phyloP scores from a whole-genome alignment of 2,113 vertebrate genomes.

The Catharus fuscescens region DNA sequence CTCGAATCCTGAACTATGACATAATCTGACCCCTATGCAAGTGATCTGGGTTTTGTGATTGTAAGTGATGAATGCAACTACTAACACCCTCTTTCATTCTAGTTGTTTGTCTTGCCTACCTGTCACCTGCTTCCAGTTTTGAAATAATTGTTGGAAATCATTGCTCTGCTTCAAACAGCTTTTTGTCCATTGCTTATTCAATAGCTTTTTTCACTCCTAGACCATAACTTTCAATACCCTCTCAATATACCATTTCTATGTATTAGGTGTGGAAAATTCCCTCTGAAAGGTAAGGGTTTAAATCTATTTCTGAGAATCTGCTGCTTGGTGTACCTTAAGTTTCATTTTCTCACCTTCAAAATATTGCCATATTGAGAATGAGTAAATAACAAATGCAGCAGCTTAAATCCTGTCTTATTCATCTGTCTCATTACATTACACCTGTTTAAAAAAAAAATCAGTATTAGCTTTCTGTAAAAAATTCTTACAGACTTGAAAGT shows the following conservation, averaged over 20 bases:
- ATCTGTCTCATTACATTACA: background rate
- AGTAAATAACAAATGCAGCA: background rate
- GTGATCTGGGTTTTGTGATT: background rate
- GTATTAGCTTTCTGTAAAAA: background rate
- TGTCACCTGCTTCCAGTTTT: background rate
- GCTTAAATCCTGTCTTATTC: background rate
- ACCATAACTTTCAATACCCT: background rate
- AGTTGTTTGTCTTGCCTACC: background rate
- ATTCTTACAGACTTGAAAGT: background rate
- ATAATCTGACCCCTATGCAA: background rate
- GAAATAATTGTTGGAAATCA: background rate
- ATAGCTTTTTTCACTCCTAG: background rate
- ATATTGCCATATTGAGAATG: background rate
- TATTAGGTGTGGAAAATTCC: background rate
- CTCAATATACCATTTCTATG: background rate
- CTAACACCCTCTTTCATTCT: background rate
- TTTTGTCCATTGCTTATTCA: background rate
- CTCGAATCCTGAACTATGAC: background rate
- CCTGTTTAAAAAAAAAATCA: background rate
- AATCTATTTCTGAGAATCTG: background rate
- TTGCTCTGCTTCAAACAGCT: background rate
- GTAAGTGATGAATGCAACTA: background rate
- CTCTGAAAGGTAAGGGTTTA: background rate
- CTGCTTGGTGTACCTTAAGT: background rate
- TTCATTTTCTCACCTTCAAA: constrained; percentile 22